Evolutionary conservation across 2,113 vertebrate genomes (phyloP).

Genomic region (Ctenodactylus gundi): DNA sequence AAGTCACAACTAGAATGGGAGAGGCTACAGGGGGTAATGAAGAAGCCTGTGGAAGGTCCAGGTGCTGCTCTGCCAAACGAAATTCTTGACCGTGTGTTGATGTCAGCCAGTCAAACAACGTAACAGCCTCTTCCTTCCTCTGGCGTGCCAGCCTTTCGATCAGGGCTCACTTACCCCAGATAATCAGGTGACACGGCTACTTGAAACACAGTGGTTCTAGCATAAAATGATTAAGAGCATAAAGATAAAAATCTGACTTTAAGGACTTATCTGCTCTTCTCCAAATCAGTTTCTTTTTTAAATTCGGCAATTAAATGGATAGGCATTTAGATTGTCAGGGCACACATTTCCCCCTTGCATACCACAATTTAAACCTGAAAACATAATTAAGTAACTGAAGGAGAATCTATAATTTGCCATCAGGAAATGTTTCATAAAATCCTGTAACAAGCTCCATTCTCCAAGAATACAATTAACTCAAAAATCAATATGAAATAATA

Average conservation of each 20-base stretch:
- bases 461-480: not conserved
- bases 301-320: not conserved
- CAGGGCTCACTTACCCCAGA: not conserved
- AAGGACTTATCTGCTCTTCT: not conserved
- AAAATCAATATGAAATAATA: conserved; percentile 19
- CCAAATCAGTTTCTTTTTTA: not conserved
- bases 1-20: not conserved
- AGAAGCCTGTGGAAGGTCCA: not conserved
- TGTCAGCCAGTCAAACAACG: not conserved
- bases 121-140: not conserved
- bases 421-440: conserved; percentile 19
- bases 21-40: not conserved
- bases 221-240: conserved; percentile 8
- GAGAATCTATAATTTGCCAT: conserved; percentile 19
- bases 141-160: not conserved
- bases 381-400: conserved; percentile 17
- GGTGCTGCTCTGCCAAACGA: not conserved
- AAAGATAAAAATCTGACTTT: not conserved
- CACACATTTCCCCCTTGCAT: not conserved
- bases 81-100: not conserved
- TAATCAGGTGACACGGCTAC: not conserved
- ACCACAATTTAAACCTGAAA: conserved; percentile 19
- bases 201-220: not conserved
- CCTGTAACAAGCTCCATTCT: not conserved
- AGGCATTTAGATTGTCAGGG: not conserved